These are phyloP conservation scores for Acleris holmiana DNA, from an alignment of 2,888 invertebrate genomes.

Conservation along the genomic window DNA sequence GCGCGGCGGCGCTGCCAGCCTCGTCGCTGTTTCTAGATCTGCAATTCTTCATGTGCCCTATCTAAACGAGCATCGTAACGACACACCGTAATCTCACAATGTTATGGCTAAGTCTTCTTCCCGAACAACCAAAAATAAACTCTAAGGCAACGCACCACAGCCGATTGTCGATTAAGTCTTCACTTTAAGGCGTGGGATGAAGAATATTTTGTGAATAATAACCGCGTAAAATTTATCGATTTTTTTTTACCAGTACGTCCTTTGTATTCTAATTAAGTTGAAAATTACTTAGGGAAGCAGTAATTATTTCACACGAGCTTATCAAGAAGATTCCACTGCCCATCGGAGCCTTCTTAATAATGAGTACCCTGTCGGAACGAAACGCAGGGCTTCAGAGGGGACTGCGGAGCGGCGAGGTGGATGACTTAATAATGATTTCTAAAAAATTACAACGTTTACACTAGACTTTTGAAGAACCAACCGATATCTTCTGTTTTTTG, in stretches of 20 bases:
- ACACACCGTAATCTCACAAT: constrained; percentile 77
- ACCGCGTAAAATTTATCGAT: constrained; percentile 46
- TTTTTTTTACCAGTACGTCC: constrained; percentile 37
- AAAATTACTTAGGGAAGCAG: constrained; percentile 17
- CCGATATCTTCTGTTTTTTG: too few relatives aligned
- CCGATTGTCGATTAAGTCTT: constrained; percentile 29
- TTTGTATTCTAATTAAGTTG: constrained; percentile 34
- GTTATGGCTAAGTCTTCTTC: constrained; percentile 52
- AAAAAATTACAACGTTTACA: too few relatives aligned
- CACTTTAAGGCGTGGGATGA: constrained; percentile 41
- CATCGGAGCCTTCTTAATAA: too few relatives aligned
- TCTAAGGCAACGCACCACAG: constrained; percentile 23
- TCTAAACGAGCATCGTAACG: constrained; percentile 83
- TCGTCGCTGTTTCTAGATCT: constrained; percentile 67
- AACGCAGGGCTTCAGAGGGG: too few relatives aligned
- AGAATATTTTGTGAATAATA: constrained; percentile 46
- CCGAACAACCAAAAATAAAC: constrained; percentile 32
- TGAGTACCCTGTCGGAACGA: too few relatives aligned
- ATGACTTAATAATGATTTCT: too few relatives aligned
- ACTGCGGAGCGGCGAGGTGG: too few relatives aligned
- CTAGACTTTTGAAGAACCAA: too few relatives aligned
- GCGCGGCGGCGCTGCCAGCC: constrained; percentile 49
- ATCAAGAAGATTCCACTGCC: too few relatives aligned
- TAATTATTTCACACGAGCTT: background rate
- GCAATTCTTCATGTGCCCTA: constrained; percentile 78